These are phyloP conservation scores for Murina feae DNA, from an alignment of 2,113 vertebrate species.

Conservation along the genomic window DNA sequence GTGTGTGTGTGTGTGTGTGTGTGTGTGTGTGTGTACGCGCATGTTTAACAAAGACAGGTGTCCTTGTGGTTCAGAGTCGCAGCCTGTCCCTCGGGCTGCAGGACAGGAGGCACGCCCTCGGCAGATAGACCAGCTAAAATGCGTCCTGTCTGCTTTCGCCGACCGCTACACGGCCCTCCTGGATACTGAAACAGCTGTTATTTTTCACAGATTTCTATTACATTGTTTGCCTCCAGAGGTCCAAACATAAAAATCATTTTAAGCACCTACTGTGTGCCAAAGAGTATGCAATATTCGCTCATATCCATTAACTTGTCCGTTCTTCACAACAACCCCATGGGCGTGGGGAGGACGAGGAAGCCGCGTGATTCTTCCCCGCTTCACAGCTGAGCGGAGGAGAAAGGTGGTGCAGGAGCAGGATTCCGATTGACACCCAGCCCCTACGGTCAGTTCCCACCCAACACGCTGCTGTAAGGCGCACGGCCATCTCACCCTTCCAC, in stretches of 20 bases:
- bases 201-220: neutral
- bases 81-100: neutral
- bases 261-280: neutral
- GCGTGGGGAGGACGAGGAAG: fast-evolving
- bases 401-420: fast-evolving
- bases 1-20: neutral
- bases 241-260: neutral
- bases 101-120: neutral
- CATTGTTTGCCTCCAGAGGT: neutral
- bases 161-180: fast-evolving
- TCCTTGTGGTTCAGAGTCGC: neutral
- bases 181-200: neutral
- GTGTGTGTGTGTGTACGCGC: neutral
- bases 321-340: neutral
- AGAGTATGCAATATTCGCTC: neutral
- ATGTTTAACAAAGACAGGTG: conserved; percentile 20
- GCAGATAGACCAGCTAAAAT: neutral
- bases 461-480: too few species aligned
- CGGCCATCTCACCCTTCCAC: neutral
- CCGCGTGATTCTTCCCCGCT: neutral
- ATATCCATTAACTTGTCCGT: neutral
- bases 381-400: neutral
- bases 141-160: neutral
- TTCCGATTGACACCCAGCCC: neutral
- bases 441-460: too few species aligned